These are phyloP conservation scores for Coregonus suidteri DNA, from an alignment of 2,797 vertebrate genomes.

Conservation along the genomic window DNA sequence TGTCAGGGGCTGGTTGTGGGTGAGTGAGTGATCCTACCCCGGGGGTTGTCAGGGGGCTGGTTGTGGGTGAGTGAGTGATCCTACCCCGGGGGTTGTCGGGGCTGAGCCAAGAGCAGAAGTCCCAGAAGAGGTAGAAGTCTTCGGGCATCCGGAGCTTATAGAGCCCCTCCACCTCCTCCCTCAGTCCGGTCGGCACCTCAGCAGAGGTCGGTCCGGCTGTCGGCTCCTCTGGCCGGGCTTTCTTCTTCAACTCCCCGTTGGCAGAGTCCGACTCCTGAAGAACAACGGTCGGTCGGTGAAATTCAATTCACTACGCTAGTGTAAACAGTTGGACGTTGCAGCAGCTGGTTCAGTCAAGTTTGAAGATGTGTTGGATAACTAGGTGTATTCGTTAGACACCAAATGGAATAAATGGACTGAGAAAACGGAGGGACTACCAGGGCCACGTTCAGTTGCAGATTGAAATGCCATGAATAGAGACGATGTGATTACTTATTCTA, in stretches of 20 bases:
- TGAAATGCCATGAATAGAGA: too few relatives aligned
- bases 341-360: too few relatives aligned
- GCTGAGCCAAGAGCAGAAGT: constrained; percentile 84
- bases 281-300: background rate
- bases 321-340: too few relatives aligned
- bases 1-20: too few relatives aligned
- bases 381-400: too few relatives aligned
- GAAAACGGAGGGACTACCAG: too few relatives aligned
- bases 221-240: constrained; percentile 59
- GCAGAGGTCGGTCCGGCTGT: constrained; percentile 31
- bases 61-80: background rate
- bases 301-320: background rate
- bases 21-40: background rate
- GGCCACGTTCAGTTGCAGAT: too few relatives aligned
- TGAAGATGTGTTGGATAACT: too few relatives aligned
- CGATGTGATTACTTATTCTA: too few relatives aligned
- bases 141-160: constrained; percentile 88
- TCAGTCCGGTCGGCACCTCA: constrained; percentile 61
- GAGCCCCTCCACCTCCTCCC: constrained; percentile 79
- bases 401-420: too few relatives aligned
- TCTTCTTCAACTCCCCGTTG: constrained; percentile 80
- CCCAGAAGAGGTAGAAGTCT: constrained; percentile 94
- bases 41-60: background rate
- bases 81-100: background rate
- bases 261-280: constrained; percentile 61